Base-by-base conservation (phyloP, 2,113 vertebrate species). In the Pandion haliaetus region DNA sequence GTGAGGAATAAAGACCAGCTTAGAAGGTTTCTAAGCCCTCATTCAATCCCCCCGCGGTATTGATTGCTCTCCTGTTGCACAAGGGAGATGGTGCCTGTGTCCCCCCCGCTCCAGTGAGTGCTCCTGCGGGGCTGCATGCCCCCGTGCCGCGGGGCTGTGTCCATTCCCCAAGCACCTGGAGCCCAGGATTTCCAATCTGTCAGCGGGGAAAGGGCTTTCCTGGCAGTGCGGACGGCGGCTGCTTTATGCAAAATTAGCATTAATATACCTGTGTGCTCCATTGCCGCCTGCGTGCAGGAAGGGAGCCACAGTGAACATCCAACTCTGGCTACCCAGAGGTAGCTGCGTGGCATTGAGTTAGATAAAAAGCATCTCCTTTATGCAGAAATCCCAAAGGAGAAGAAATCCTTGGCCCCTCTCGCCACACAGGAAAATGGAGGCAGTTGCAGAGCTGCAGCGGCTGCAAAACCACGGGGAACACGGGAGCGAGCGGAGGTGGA, bases 221-320 rank as follows among this genome's bases (percentile, higher is more conserved):
- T 6, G 0, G 16, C 5, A 49, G 20, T 4, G 19, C 5, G 7
- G 49, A 17, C 4, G 9, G 59, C 1, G 6, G 36, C 47, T 73
- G 44, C 50, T 57, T 49, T 2, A 5, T 17, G n/a, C 20, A 17
- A 29, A 66, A 31, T 12, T 8, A 3, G 2, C 10, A 15, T 15
- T 8, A 3, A 29, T 5, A 4, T 1, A 4, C 15, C 0, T 0
- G 8, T 1, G 0, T 17, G 17, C 14, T 17, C 24, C 36, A 1
- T 10, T 9, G 21, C 16, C 2, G 3, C 20, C 24, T 0, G 6
- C 0, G 0, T 10, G 69, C 6, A 5, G 79, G 45, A 29, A 19
- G 14, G 44, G 42, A 83, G 28, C 44, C 4, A 6, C 54, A 8
- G 49, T 0, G 52, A 72, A 2, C 12, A 1, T 5, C 74, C 0